Conservation (phyloP, 2,797 vertebrate genomes). For the Pteronotus mesoamericanus region DNA sequence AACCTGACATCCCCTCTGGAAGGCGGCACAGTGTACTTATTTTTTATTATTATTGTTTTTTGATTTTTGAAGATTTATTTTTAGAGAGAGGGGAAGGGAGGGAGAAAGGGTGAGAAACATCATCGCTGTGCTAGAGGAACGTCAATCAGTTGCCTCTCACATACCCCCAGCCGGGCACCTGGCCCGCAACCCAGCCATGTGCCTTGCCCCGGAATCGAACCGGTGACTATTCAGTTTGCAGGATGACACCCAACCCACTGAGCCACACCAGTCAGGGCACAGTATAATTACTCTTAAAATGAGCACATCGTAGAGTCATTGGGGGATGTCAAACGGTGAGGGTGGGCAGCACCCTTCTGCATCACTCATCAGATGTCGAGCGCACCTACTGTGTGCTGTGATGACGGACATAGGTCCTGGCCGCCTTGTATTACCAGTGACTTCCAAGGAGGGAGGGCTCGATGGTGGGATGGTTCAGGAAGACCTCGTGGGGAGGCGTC, state of each 20-base stretch:
- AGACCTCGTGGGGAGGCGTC: not conserved
- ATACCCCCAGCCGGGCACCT: not conserved
- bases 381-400: not conserved
- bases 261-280: not conserved
- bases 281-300: not conserved
- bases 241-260: not conserved
- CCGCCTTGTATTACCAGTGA: not conserved
- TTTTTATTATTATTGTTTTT: not conserved
- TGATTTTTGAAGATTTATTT: not conserved
- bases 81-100: not conserved
- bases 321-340: accelerated
- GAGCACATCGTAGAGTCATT: not conserved
- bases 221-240: no score
- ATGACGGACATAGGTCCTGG: not conserved
- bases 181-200: no score
- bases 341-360: not conserved
- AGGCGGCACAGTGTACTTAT: not conserved
- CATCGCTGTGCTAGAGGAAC: no score
- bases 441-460: not conserved
- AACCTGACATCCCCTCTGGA: not conserved
- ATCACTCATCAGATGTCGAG: not conserved
- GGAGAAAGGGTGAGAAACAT: not conserved
- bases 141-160: no score
- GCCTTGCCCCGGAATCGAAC: no score
- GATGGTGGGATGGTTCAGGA: not conserved